Percentiles rank a stretch among this genome's conserved stretches.
Evolutionary conservation across 2,797 vertebrate genomes (phyloP).

Genomic region (Acrocephalus scirpaceus): DNA sequence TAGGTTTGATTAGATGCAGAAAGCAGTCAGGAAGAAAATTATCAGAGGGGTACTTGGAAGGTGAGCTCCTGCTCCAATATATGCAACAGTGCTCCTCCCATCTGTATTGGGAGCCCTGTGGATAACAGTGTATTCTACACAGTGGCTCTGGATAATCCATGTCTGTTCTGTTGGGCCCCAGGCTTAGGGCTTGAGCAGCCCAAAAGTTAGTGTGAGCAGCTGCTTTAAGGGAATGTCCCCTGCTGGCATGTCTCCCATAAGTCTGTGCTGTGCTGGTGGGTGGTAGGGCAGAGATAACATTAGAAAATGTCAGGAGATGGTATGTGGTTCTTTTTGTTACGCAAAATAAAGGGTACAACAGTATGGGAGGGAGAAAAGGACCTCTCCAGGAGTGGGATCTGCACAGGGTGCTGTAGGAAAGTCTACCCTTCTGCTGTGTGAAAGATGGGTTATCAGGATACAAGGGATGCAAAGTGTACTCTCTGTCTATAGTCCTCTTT

Average conservation of each 20-base stretch:
- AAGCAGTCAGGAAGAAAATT: not conserved
- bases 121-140: not conserved
- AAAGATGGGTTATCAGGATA: not conserved
- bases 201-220: not conserved
- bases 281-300: not conserved
- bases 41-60: not conserved
- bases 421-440: not conserved
- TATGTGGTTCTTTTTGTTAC: not conserved
- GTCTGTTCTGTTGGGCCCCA: accelerated
- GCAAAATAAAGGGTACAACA: not conserved
- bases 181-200: not conserved
- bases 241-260: accelerated
- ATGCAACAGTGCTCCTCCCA: not conserved
- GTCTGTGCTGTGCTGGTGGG: not conserved
- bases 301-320: not conserved
- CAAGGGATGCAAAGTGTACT: not conserved
- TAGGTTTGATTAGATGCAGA: not conserved
- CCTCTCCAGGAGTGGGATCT: not conserved
- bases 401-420: accelerated
- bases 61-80: accelerated
- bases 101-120: not conserved
- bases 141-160: not conserved
- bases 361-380: not conserved
- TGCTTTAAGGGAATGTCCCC: not conserved
- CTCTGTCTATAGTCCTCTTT: not conserved